Base-by-base conservation (phyloP, 2,113 vertebrate species). In the Ammodramus savannarum region DNA sequence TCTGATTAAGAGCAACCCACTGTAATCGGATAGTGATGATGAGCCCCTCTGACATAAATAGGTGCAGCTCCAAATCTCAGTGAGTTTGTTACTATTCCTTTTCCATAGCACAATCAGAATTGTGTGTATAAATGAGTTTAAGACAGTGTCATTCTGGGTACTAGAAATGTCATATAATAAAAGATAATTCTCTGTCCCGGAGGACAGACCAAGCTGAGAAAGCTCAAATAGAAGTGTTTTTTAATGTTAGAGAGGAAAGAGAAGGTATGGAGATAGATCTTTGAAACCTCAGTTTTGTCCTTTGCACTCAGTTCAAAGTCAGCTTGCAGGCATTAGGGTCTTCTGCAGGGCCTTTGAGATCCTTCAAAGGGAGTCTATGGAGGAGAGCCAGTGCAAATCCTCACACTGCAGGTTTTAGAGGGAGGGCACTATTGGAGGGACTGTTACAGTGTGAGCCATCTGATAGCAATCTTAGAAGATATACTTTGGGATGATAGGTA, bases 11-110 rank as follows among this genome's bases (percentile, higher is more conserved):
- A 90, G n/a, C 52, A 85, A 22, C 69, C 44, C 58, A 32, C 65
- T 88, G 69, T 93, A 95, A 95, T 96, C 44, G 5, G 52, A 48
- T 79, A 68, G 93, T 87, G 93, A 91, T 91, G 93, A 95, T 82
- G 62, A 94, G 10, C 44, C 81, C 44, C 78, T 92, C 69, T 91
- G 85, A 72, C 74, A 76, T 11, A 76, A 58, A 54, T 38, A 87
- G 21, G 32, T 73, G 41, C 34, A 95, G 25, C 11, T 85, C 44
- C 80, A 67, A 68, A 27, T 1, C 36, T 3, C n/a, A 7, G 23
- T 31, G 16, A 83, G 21, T 41, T 73, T 74, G 48, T 43, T 66
- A 18, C 29, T 44, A 20, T 54, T 91, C 12, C 46, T 91, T 87
- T 73, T n/a, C 25, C 15, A 43, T 10, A 83, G 11, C 8, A 72